Percentiles rank a stretch among this genome's conserved stretches.
Conservation (phyloP, 2,888 invertebrate species). For the Didymodactylos carnosus region DNA sequence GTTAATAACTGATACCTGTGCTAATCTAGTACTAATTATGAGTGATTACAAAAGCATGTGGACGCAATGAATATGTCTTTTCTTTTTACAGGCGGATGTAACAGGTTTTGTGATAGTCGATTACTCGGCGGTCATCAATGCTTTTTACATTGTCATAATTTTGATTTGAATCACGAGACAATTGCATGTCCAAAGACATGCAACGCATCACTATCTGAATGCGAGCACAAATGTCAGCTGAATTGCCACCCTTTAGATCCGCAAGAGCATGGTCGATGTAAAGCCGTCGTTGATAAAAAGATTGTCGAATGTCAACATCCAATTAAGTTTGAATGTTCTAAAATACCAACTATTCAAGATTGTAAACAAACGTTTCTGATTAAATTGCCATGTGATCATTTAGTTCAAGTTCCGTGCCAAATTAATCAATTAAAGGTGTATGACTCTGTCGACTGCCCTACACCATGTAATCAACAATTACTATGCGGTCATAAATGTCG, state of each 20-base stretch:
- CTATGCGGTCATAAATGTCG: background rate
- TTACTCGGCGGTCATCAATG: background rate
- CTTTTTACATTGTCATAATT: background rate
- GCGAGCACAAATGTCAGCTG: constrained; percentile 23
- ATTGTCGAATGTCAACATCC: constrained; percentile 16
- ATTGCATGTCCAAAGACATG: constrained; percentile 3
- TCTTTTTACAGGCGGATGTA: background rate
- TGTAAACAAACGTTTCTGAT: constrained; percentile 11
- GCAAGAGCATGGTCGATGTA: constrained; percentile 19
- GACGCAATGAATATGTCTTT: too few relatives aligned
- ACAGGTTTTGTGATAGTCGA: background rate
- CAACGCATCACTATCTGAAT: background rate
- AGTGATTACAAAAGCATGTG: too few relatives aligned
- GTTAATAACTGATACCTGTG: too few relatives aligned
- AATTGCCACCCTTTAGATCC: constrained; percentile 36
- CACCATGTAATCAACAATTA: background rate
- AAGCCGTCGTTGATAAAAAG: constrained; percentile 17
- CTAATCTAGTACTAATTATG: too few relatives aligned
- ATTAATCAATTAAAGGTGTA: constrained; percentile 40
- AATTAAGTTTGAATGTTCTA: constrained; percentile 13
- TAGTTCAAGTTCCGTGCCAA: background rate
- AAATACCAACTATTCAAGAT: background rate
- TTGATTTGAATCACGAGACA: background rate
- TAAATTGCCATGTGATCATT: constrained; percentile 5
- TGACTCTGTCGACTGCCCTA: background rate